Evolutionary conservation across 2,797 vertebrate species (phyloP).

Genomic region (Sphenopsis melanotis): DNA sequence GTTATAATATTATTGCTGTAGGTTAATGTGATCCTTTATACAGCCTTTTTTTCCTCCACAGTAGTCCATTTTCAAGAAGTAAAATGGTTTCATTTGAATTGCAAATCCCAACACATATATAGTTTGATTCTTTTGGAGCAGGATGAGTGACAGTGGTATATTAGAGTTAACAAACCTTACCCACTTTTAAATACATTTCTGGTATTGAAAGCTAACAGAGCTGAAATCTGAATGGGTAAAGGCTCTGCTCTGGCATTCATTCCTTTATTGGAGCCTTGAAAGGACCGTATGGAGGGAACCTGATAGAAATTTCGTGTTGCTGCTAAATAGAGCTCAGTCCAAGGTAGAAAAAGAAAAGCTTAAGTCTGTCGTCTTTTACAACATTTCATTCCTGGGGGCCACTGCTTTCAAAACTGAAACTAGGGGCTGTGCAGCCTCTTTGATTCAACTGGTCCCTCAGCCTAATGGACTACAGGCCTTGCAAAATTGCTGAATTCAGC

Average conservation of each 20-base stretch:
- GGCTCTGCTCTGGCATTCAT: slow-evolving; percentile 69
- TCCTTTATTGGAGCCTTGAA: slow-evolving; percentile 74
- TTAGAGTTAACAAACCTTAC: slow-evolving; percentile 76
- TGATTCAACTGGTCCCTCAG: slow-evolving; percentile 49
- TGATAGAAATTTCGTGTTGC: slow-evolving; percentile 69
- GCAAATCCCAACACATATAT: slow-evolving; percentile 75
- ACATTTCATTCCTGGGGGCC: slow-evolving; percentile 44
- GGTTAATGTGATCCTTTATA: slow-evolving; percentile 60
- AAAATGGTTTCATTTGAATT: slow-evolving; percentile 76
- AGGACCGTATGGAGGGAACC: slow-evolving; percentile 64
- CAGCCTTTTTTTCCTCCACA: slow-evolving; percentile 18
- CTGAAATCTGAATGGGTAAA: slow-evolving; percentile 78
- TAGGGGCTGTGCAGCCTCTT: slow-evolving; percentile 25
- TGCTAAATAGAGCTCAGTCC: slow-evolving; percentile 65
- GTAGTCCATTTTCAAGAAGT: slow-evolving; percentile 57
- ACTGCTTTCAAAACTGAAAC: slow-evolving; percentile 64
- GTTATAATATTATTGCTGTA: slow-evolving; percentile 65
- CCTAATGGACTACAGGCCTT: slow-evolving; percentile 61
- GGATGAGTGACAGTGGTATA: slow-evolving; percentile 73
- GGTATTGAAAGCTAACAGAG: slow-evolving; percentile 77
- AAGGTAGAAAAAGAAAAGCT: slow-evolving; percentile 73
- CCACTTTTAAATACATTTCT: slow-evolving; percentile 76
- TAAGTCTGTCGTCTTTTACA: slow-evolving; percentile 48
- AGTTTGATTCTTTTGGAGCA: slow-evolving; percentile 68
- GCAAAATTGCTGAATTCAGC: slow-evolving; percentile 37